Conservation (phyloP, 2,888 invertebrate species). For the Monoplex corrugatus region DNA sequence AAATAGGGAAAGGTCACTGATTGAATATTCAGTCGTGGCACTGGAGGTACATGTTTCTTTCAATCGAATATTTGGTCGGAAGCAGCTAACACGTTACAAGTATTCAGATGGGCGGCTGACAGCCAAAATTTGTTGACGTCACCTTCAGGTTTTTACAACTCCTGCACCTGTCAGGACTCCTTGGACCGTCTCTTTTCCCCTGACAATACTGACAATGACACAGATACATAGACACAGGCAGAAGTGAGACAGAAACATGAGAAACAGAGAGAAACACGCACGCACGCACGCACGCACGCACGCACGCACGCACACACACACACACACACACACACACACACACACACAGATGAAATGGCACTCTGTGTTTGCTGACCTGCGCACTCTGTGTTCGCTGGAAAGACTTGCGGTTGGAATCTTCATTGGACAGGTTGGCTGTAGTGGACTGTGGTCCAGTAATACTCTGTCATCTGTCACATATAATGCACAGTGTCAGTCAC, state of each 20-base stretch:
- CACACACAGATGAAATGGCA: background rate
- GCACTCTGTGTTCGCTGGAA: constrained; percentile 83
- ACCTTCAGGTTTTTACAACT: no score
- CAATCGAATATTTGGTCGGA: no score
- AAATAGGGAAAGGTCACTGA: no score
- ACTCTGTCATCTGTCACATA: constrained; percentile 75
- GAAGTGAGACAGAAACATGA: background rate
- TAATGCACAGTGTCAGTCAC: background rate
- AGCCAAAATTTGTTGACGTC: no score
- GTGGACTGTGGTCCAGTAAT: constrained; percentile 75
- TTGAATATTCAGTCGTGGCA: no score
- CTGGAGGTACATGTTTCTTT: no score
- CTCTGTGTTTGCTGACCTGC: constrained; percentile 75
- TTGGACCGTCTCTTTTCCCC: no score
- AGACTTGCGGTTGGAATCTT: constrained; percentile 82
- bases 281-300: background rate
- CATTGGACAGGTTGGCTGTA: constrained; percentile 79
- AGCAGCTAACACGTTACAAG: no score
- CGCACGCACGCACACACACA: background rate
- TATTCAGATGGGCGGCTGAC: no score
- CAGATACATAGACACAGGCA: no score
- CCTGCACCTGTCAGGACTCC: no score
- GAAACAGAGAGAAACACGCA: background rate
- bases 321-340: constrained; percentile 12
- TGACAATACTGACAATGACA: no score